Evolutionary conservation across 2,797 vertebrate genomes (phyloP).

Genomic region (Cuculus canorus): DNA sequence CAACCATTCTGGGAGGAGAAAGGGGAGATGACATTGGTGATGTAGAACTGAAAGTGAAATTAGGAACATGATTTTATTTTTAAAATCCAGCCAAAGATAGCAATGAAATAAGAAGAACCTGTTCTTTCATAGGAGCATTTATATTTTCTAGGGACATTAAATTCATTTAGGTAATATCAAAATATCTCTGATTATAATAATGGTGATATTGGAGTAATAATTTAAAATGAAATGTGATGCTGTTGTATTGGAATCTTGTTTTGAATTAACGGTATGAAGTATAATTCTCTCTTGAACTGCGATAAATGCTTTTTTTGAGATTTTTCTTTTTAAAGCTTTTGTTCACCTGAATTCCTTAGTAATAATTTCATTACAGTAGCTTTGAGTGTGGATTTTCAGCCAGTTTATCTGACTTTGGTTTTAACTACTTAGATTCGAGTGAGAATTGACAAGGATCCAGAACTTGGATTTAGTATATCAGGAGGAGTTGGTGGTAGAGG

Average conservation of each 20-base stretch:
- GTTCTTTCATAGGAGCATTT: background rate
- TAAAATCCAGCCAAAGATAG: background rate
- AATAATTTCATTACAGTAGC: background rate
- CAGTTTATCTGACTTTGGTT: slow-evolving; percentile 14
- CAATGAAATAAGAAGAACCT: background rate
- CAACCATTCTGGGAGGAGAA: background rate
- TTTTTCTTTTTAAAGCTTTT: background rate
- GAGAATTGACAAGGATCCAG: slow-evolving; percentile 96
- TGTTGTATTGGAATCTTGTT: background rate
- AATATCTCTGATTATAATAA: background rate
- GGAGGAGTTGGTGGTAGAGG: slow-evolving; percentile 96
- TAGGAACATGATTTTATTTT: background rate
- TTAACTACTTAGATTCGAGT: slow-evolving; percentile 86
- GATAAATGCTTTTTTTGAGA: background rate
- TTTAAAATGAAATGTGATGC: background rate
- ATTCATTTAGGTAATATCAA: background rate
- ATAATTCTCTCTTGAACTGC: background rate
- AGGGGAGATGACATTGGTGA: background rate
- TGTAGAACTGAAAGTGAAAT: background rate
- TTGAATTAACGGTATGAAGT: background rate
- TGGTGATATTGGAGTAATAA: background rate
- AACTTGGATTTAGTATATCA: slow-evolving; percentile 99
- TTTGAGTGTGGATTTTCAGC: background rate
- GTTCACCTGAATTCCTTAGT: background rate
- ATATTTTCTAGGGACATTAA: background rate